phyloP scores from a whole-genome alignment of 2,797 vertebrate genomes.

The Acomys russatus region DNA sequence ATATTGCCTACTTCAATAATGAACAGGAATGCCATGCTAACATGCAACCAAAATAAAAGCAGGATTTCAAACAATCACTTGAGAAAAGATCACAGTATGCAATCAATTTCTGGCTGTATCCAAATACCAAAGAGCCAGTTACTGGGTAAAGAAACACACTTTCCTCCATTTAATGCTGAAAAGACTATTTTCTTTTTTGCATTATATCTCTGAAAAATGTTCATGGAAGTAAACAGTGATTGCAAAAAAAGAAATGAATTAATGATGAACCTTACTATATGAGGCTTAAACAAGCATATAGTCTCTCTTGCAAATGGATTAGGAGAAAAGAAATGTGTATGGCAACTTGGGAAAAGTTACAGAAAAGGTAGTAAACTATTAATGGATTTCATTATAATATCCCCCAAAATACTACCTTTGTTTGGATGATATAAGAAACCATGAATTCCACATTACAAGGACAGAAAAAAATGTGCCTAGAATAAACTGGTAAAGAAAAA shows the following conservation, averaged over 20 bases:
- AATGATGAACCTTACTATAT: background rate
- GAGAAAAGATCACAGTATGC: background rate
- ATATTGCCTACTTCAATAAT: background rate
- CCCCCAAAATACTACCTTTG: background rate
- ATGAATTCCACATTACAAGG: constrained; percentile 15
- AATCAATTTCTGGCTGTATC: background rate
- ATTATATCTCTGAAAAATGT: constrained; percentile 17
- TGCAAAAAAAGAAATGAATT: background rate
- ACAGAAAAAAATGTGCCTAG: background rate
- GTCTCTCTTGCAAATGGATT: background rate
- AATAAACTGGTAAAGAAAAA: background rate
- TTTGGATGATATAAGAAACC: background rate
- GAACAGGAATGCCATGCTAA: background rate
- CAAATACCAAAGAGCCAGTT: constrained; percentile 44
- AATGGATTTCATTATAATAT: background rate
- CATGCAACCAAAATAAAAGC: background rate
- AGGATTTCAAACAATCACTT: background rate
- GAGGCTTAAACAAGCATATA: background rate
- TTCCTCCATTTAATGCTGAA: background rate
- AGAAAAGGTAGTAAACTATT: background rate
- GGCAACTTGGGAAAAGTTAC: constrained; percentile 9
- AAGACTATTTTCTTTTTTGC: background rate
- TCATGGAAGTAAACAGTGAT: background rate
- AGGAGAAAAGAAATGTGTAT: background rate
- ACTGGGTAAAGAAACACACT: background rate